phyloP scores from a whole-genome alignment of 2,113 vertebrate genomes.

The Sardina pilchardus region DNA sequence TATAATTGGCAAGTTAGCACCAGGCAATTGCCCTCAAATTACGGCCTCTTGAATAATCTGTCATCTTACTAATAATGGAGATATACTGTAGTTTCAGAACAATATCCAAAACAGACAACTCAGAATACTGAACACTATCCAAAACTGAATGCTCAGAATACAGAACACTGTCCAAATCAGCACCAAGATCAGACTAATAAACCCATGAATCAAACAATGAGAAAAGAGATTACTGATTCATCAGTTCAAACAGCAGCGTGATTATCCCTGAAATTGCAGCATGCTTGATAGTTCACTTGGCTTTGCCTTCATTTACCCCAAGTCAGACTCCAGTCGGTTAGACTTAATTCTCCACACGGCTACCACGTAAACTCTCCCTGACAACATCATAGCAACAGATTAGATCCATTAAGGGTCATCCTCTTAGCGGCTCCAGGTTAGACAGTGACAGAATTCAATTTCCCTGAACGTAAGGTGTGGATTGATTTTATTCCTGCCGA shows the following conservation, averaged over 20 bases:
- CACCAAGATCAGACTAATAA: neutral
- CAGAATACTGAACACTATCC: neutral
- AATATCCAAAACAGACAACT: neutral
- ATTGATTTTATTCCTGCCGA: constrained; percentile 43
- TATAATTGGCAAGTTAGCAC: neutral
- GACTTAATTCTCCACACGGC: neutral
- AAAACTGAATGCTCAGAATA: neutral
- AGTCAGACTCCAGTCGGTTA: neutral
- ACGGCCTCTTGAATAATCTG: neutral
- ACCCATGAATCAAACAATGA: neutral
- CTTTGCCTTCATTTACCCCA: neutral
- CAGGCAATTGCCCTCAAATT: neutral
- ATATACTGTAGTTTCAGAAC: neutral
- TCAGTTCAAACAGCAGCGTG: neutral
- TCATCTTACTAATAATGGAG: neutral
- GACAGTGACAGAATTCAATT: constrained; percentile 48
- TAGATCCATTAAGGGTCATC: constrained; percentile 29
- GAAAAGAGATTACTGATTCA: neutral
- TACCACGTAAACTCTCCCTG: neutral
- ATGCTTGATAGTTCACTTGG: neutral
- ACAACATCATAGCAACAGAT: constrained; percentile 44
- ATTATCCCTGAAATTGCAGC: neutral
- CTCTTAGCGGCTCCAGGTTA: constrained; percentile 29
- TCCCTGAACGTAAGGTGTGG: constrained; percentile 36
- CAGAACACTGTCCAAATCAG: neutral